Percentiles rank a stretch among this genome's conserved stretches.
These are phyloP conservation scores for Patella pellucida DNA, from an alignment of 2,888 invertebrate genomes.

Conservation along the genomic window DNA sequence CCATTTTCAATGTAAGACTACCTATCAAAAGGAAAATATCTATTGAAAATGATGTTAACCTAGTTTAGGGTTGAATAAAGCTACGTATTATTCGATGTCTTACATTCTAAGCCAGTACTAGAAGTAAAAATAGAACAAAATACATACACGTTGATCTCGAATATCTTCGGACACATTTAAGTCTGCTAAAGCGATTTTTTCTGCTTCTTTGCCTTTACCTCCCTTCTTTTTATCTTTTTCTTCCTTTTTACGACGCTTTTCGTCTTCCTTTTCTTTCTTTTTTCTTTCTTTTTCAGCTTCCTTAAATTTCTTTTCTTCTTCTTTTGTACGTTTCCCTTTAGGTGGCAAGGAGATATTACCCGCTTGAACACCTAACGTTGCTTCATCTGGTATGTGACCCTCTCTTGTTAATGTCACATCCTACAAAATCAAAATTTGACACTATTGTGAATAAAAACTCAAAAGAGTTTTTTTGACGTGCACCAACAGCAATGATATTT, in stretches of 20 bases:
- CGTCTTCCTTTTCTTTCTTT: slow-evolving; percentile 48
- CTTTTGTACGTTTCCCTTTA: slow-evolving; percentile 57
- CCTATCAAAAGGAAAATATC: no score
- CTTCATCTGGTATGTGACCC: slow-evolving; percentile 19
- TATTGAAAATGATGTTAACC: no score
- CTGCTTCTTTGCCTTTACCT: slow-evolving; percentile 61
- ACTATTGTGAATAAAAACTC: slow-evolving; percentile 9
- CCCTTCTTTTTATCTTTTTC: slow-evolving; percentile 41
- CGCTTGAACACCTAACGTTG: not conserved
- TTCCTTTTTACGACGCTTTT: slow-evolving; percentile 46
- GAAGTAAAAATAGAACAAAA: no score
- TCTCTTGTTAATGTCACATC: slow-evolving; percentile 27
- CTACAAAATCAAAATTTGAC: slow-evolving; percentile 17
- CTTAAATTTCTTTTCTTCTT: slow-evolving; percentile 60
- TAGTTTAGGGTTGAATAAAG: no score
- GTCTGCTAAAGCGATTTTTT: slow-evolving; percentile 25
- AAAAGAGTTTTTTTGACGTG: not conserved
- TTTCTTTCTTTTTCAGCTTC: slow-evolving; percentile 53
- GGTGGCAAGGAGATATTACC: slow-evolving; percentile 2
- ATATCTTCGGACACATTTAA: slow-evolving; percentile 39
- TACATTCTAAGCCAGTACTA: no score
- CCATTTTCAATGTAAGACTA: no score
- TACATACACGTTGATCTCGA: slow-evolving; percentile 36
- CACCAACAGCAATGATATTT: no score
- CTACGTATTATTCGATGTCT: no score